Evolutionary conservation across 1,140 invertebrate genomes (phyloP), one percentile per base, ranked within the genome.

Genomic region (Lasaia peninsularis): DNA sequence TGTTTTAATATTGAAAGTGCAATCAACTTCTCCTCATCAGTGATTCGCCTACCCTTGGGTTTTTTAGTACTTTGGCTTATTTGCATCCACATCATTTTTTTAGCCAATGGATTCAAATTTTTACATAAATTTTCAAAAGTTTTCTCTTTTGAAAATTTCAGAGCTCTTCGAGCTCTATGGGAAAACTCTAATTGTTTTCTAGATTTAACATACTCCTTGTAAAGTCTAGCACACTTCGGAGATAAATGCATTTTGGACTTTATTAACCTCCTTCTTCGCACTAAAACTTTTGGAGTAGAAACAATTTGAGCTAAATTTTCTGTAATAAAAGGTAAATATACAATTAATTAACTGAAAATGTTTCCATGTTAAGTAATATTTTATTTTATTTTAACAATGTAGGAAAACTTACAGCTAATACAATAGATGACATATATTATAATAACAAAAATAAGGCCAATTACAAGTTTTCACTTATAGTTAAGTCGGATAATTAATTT

Each of bases 81-180:
- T 51, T 51, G 49, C 49, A 51, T 28, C 49, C 12, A 28, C 49
- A 51, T 31, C 0, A 51, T 51, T 51, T 51, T 24, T 51, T 51
- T 51, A 7, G 49, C 49, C 2, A 28, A 51, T 51, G 49, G 49
- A 51, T 51, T 51, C 49, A 51, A 31, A 5, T 7, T 7, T 24
- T 51, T 24, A 4, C 11, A 31, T 12, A 51, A 14, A 8, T 51
- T 31, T 31, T 51, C 49, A 28, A 51, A 51, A 14, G 49, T 28
- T 31, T 51, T 51, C 24, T 28, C 49, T 51, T 51, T 51, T 28
- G 11, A 28, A 31, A 51, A 51, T 8, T 51, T 51, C n/a, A 31
- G 31, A 12, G 48, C 24, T 51, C 21, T 51, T 31, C n/a, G 11
- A 28, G 24, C 49, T 51, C 24, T 51, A 6, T 14, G n/a, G 11